A percentile compares a stretch with the other conserved stretches of the same genome.
These are phyloP conservation scores for Colossoma macropomum DNA, from an alignment of 2,113 vertebrate species.

Conservation along the genomic window DNA sequence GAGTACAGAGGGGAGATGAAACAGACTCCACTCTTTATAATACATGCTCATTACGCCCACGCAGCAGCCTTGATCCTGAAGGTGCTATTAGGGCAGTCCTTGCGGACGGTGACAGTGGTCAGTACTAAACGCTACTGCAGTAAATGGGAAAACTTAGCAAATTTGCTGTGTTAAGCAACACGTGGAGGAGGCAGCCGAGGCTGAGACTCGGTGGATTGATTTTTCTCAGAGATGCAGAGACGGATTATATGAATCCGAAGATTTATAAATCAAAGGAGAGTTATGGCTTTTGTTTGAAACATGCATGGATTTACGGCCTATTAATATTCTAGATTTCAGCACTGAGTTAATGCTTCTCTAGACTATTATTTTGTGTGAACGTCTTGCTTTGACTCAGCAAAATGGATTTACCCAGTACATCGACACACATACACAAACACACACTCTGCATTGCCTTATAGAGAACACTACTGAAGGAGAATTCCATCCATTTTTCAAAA, in stretches of 20 bases:
- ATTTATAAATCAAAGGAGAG: not conserved
- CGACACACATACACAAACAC: not conserved
- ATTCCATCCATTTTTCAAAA: no score
- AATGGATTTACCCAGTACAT: not conserved
- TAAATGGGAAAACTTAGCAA: not conserved
- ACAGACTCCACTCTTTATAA: not conserved
- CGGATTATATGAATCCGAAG: not conserved
- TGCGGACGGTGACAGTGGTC: not conserved
- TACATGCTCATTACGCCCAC: not conserved
- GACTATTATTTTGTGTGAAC: not conserved
- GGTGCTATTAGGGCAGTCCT: not conserved
- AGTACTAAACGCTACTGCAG: not conserved
- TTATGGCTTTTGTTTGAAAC: not conserved
- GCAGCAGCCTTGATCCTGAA: not conserved
- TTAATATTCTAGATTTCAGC: not conserved
- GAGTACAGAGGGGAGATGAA: not conserved
- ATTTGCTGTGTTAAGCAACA: not conserved
- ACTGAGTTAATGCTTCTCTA: not conserved
- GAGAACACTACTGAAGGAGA: no score
- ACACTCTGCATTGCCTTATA: not conserved
- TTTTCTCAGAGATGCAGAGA: not conserved
- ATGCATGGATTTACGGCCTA: not conserved
- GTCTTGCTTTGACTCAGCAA: constrained; percentile 1
- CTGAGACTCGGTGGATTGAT: not conserved
- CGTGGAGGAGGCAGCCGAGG: not conserved